Base-by-base conservation (phyloP, 2,888 invertebrate species). In the Cephus spinipes region DNA sequence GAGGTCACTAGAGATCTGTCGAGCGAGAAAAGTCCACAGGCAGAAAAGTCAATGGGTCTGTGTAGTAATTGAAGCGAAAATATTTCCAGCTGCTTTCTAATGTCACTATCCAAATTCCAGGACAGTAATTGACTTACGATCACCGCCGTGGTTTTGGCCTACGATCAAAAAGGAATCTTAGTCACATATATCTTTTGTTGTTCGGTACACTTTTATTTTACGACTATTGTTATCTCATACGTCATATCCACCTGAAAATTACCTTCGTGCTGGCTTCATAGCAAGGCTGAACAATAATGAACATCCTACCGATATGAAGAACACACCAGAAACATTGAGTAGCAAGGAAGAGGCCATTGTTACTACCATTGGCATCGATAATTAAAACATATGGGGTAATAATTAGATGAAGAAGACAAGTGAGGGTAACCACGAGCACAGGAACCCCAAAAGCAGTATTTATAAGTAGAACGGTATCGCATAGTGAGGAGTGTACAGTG, bases 311-410 rank as follows among this genome's bases (percentile, higher is more conserved):
- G 83, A 93, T 85, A 81, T 94, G 94, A 0, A 93, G 93, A 68
- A 92, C 86, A 77, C 93, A 94, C 94, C 94, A 94, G 69, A 94
- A 85, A 81, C 92, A 92, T 87, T 94, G 94, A 12, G 94, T 92
- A 31, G 92, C 88, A 35, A 94, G 88, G 85, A 94, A 94, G 92
- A 81, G 92, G 87, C 76, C 93, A 85, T 86, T 93, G 87, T 6
- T 93, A 91, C 80, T 93, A 87, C 82, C 92, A 92, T 93, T 91
- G 11, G 93, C 92, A 82, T 94, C 93, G 91, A 93, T 92, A 80
- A 94, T 93, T 32, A 94, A 86, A 87, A 94, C 94, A 87, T 94
- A 94, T 0, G 94, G 94, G 0, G 94, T 94, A 32, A 94, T 94
- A 31, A 94, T 93, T 4, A 94, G 90, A 81, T 94, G 94, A 79